Evolutionary conservation across 2,888 invertebrate species (phyloP).

Genomic region (Palloptera scutellata): DNA sequence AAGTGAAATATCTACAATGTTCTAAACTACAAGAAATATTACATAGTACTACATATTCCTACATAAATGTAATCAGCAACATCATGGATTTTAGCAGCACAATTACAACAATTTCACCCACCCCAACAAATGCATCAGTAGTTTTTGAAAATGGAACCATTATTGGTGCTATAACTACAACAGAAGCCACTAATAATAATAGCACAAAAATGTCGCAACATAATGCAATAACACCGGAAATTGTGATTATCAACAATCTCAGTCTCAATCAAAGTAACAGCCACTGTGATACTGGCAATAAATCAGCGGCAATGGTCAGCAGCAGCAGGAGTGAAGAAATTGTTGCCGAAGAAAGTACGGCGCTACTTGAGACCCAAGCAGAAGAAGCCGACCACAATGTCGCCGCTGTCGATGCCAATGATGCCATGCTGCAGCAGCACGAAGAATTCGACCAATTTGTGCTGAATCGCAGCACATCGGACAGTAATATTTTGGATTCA

Average conservation of each 20-base stretch:
- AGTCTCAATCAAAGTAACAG: slow-evolving; percentile 38
- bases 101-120: slow-evolving; percentile 34
- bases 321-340: slow-evolving; percentile 48
- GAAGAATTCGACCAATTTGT: slow-evolving; percentile 55
- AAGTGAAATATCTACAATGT: too few species aligned
- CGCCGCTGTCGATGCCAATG: slow-evolving; percentile 30
- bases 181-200: slow-evolving; percentile 30
- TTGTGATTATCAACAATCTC: slow-evolving; percentile 52
- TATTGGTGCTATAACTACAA: slow-evolving; percentile 51
- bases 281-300: slow-evolving; percentile 16
- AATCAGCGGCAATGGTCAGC: slow-evolving; percentile 32
- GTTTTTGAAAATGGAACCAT: slow-evolving; percentile 60
- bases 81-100: neutral
- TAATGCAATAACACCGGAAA: slow-evolving; percentile 49
- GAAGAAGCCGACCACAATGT: slow-evolving; percentile 37
- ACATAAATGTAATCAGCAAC: slow-evolving; percentile 1
- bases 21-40: too few species aligned
- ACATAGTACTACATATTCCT: slow-evolving; percentile 13
- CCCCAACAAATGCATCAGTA: slow-evolving; percentile 35
- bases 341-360: slow-evolving; percentile 48
- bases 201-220: slow-evolving; percentile 29
- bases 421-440: slow-evolving; percentile 26
- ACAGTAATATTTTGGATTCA: slow-evolving; percentile 58
- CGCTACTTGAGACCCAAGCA: slow-evolving; percentile 43
- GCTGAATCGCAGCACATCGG: slow-evolving; percentile 56